Base-by-base conservation (phyloP, 2,888 invertebrate species). In the Cenopis cana region DNA sequence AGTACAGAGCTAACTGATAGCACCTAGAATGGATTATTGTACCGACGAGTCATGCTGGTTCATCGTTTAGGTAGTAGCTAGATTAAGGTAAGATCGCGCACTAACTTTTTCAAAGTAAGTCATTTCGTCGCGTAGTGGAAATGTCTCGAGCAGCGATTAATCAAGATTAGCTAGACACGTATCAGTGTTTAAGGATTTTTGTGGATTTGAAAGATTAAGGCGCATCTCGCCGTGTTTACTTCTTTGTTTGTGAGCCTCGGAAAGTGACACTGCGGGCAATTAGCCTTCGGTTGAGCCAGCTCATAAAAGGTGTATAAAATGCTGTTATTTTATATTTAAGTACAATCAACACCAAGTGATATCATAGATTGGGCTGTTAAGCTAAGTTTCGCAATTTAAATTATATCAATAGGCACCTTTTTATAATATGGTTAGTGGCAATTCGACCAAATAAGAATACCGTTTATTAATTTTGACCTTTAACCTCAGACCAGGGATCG, bases 181-280 rank as follows among this genome's bases (percentile, higher is more conserved):
- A 84, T 84, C 85, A 76, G 71, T 90, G 90, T 91, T 90, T 89
- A 83, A 89, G 82, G 85, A 87, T 89, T 89, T 84, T 77, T 77
- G 74, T 74, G 87, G 90, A 85, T 89, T 90, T 88, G 81, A 73
- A 73, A 87, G 91, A 90, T 92, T 89, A 90, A 46, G 54, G 59
- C 65, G 54, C 60, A 59, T 69, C 65, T 46, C 59, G 20, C 41
- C 65, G 29, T 77, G 81, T 83, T 78, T 81, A 77, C 77, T 76
- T 75, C 61, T 72, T 75, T 82, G 81, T 83, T 81, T 80, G 76
- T 74, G 74, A 69, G 79, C 85, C 86, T 89, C 86, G 85, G 78
- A 74, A 68, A 38, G 56, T 71, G 64, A 67, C 74, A 69, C 54
- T 54, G 52, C 29, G 18, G 60, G 50, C 75, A 66, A 74, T 75